These are phyloP conservation scores for Platanista minor DNA, from an alignment of 2,113 vertebrate genomes.

Conservation along the genomic window DNA sequence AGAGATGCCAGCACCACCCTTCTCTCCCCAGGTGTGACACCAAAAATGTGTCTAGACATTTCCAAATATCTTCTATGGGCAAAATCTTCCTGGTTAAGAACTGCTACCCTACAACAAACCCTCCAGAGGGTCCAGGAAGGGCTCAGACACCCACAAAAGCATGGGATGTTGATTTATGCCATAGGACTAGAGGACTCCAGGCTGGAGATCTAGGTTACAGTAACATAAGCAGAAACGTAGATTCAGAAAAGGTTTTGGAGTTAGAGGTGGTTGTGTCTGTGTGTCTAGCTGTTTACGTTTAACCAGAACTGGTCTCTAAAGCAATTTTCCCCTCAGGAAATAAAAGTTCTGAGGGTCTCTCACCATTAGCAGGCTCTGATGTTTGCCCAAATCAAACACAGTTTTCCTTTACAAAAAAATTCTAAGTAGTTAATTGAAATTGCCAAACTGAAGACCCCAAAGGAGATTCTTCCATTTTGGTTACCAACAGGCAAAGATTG, in stretches of 20 bases:
- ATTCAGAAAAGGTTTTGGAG: background rate
- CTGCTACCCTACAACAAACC: background rate
- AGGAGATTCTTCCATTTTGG: slow-evolving; percentile 5
- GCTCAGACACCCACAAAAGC: background rate
- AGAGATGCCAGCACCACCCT: background rate
- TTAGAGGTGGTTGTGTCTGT: background rate
- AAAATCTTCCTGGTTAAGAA: background rate
- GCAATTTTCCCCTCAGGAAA: background rate
- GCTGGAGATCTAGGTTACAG: background rate
- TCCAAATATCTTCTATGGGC: background rate
- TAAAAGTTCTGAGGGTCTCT: background rate
- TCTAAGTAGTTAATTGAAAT: background rate
- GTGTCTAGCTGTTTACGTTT: background rate
- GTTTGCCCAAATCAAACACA: background rate
- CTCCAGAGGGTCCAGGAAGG: background rate
- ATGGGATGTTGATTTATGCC: background rate
- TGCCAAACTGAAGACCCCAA: background rate
- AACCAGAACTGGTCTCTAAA: background rate
- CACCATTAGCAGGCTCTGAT: background rate
- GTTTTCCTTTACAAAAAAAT: background rate
- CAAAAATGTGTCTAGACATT: background rate
- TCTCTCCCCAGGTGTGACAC: background rate
- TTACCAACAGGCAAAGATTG: slow-evolving; percentile 10
- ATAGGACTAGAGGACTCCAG: background rate
- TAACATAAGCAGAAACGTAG: background rate